Conservation (phyloP, 2,113 vertebrate species). For the Gopherus evgoodei region DNA sequence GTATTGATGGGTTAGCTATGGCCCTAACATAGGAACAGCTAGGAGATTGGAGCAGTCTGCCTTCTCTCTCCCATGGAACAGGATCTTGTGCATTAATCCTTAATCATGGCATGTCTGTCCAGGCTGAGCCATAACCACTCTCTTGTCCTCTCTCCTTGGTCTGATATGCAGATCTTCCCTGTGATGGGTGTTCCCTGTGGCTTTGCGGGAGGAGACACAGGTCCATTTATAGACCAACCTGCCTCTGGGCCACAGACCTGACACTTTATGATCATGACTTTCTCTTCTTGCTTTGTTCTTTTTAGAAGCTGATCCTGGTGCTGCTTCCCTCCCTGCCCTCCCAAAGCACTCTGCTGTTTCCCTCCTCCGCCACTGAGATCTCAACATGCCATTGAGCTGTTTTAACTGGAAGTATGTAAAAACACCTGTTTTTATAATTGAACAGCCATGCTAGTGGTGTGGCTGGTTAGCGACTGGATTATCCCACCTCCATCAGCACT, state of each 20-base stretch:
- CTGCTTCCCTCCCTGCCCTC: background rate
- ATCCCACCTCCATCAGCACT: slow-evolving; percentile 1
- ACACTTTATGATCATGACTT: background rate
- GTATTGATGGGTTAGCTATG: background rate
- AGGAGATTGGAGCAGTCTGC: background rate
- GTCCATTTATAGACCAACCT: background rate
- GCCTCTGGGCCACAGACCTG: background rate
- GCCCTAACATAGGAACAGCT: background rate
- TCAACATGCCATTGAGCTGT: background rate
- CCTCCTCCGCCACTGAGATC: background rate
- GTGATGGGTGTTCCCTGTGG: background rate
- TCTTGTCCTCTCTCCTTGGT: background rate
- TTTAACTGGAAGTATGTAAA: slow-evolving; percentile 44
- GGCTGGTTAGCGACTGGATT: slow-evolving; percentile 34
- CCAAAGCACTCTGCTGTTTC: background rate
- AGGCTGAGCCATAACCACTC: background rate
- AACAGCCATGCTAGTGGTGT: slow-evolving; percentile 8
- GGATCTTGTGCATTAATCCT: background rate
- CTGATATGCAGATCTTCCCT: background rate
- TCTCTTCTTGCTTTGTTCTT: slow-evolving; percentile 16
- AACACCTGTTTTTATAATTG: background rate
- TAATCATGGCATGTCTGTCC: background rate
- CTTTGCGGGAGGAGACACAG: background rate
- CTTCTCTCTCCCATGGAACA: background rate
- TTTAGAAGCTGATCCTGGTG: slow-evolving; percentile 20